Evolutionary conservation across 2,888 invertebrate genomes (phyloP).

Genomic region (Cheilosia soror): DNA sequence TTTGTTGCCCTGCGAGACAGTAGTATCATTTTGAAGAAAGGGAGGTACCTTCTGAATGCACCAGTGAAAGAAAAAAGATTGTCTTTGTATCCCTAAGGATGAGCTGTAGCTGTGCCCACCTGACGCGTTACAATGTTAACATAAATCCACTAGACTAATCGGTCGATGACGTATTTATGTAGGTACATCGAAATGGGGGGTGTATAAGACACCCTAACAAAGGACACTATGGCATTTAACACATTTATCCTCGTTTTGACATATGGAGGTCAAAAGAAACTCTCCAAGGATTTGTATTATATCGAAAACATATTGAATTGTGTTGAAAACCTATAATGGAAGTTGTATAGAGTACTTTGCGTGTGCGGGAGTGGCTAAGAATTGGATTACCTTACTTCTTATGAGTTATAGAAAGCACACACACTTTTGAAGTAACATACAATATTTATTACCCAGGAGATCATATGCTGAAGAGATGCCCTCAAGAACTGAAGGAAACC

Average conservation of each 20-base stretch:
- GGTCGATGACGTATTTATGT: constrained; percentile 4
- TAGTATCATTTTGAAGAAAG: background rate
- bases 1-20: constrained; percentile 21
- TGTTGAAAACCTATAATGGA: background rate
- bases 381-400: constrained; percentile 29
- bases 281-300: background rate
- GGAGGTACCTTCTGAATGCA: too few species aligned
- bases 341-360: constrained; percentile 9
- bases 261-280: background rate
- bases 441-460: constrained; percentile 35
- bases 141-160: background rate
- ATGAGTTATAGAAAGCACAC: constrained; percentile 4
- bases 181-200: background rate
- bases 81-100: too few species aligned
- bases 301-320: background rate
- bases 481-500: background rate
- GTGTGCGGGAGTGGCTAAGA: background rate
- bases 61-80: too few species aligned
- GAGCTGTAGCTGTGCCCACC: too few species aligned
- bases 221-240: background rate
- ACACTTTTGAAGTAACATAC: constrained; percentile 10
- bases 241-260: background rate
- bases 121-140: background rate
- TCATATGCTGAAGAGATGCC: background rate
- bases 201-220: background rate